These are phyloP conservation scores for Ariopsis seemanni DNA, from an alignment of 2,113 vertebrate genomes.

Conservation along the genomic window DNA sequence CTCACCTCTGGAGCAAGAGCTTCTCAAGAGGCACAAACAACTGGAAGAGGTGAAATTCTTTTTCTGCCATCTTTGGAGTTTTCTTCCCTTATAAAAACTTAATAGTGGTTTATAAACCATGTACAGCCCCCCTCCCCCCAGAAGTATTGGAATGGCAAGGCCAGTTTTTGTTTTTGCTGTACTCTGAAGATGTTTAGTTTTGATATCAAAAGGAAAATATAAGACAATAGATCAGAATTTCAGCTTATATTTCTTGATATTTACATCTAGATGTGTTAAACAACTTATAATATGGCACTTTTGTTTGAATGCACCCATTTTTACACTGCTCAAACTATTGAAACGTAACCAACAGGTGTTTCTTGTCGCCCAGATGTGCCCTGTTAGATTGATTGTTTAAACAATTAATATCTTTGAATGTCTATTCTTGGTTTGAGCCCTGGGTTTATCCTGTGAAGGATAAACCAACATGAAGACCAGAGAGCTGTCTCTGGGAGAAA, in stretches of 20 bases:
- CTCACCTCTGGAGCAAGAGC: conserved; percentile 90
- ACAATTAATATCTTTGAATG: background rate
- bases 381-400: background rate
- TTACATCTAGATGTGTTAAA: background rate
- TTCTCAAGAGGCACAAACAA: conserved; percentile 85
- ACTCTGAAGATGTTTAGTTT: background rate
- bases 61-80: background rate
- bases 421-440: background rate
- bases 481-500: background rate
- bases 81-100: background rate
- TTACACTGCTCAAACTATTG: background rate
- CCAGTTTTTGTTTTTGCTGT: background rate
- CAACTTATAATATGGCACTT: background rate
- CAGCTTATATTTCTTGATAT: background rate
- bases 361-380: background rate
- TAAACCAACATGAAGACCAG: background rate
- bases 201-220: background rate
- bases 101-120: background rate
- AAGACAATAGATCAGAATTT: background rate
- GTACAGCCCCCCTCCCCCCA: background rate
- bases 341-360: background rate
- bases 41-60: conserved; percentile 81
- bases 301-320: background rate
- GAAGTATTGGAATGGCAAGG: background rate
- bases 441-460: background rate